Conservation (phyloP, 2,113 vertebrate species). For the Dicentrarchus labrax region DNA sequence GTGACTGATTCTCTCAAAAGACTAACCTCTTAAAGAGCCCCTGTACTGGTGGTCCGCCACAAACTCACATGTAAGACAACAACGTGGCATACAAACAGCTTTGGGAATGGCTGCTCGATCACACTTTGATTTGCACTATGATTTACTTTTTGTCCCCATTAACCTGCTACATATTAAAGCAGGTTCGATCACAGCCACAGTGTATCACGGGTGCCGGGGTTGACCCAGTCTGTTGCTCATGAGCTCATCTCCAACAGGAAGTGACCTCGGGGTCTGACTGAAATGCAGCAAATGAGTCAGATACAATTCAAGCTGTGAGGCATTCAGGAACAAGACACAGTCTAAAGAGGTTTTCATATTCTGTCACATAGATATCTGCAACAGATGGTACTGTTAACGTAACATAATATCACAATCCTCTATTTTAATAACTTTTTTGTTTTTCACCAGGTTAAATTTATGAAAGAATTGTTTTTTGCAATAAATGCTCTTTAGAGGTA, state of each 20-base stretch:
- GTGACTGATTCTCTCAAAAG: constrained; percentile 50
- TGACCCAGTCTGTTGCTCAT: constrained; percentile 36
- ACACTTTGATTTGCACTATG: constrained; percentile 8
- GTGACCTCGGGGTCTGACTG: constrained; percentile 46
- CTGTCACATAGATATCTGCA: background rate
- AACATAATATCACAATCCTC: background rate
- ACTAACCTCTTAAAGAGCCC: constrained; percentile 54
- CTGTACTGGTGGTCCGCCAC: background rate
- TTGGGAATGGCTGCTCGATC: background rate
- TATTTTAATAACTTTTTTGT: background rate
- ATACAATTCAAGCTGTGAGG: background rate
- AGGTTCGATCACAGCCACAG: background rate
- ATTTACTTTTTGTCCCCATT: constrained; percentile 9
- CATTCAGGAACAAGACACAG: background rate
- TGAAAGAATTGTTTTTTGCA: background rate
- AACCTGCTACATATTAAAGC: background rate
- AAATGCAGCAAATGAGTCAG: constrained; percentile 26
- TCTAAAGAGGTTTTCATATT: background rate
- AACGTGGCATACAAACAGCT: background rate
- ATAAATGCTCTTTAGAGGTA: background rate
- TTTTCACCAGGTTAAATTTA: background rate
- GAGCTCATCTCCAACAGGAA: constrained; percentile 55
- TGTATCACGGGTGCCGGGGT: background rate
- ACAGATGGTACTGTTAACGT: background rate
- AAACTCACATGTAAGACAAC: constrained; percentile 1